Evolutionary conservation across 2,113 vertebrate species (phyloP), one percentile per base, ranked within the genome.

Genomic region (Cyprinodon tularosa): DNA sequence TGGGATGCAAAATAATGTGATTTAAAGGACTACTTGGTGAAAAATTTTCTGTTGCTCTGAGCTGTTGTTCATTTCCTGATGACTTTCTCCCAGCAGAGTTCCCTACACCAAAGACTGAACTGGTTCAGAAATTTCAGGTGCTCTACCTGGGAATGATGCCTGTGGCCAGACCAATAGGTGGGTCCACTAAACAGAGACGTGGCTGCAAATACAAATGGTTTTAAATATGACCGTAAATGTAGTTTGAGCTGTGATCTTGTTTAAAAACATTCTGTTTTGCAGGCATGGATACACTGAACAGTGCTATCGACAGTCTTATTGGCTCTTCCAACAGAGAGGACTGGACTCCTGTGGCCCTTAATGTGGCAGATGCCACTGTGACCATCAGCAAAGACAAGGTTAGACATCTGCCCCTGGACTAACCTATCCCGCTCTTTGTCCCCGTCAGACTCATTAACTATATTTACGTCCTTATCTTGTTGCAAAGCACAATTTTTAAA

Each of bases 211-310:
- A 1, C 14, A 66, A 50, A 17, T 8, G 0, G 8, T 12, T 38
- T 38, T 67, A 10, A 20, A 75, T 64, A 4, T 44, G 3, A 45
- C 57, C 64, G 40, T 50, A 17, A 12, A 78, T 15, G 37, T 66
- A 14, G 44, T 38, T 66, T 22, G 14, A 62, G 2, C 53, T 60
- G 22, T 36, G 15, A 9, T 65, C n/a, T 66, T 69, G 15, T 50
- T 75, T 67, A 66, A 64, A 50, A 29, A 45, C 14, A 14, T 42
- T 42, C n/a, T 66, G 15, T 42, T 4, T 50, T 71, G 3, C 89
- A 99, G 97, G 97, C 70, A 99, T 99, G 96, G 98, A 99, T 68
- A 95, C 97, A 66, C 92, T 99, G 82, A 99, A 99, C n/a, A 92
- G 89, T 62, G 97, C 97, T 72, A 98, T 99, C 77, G 97, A 98